Conservation (phyloP, 2,888 invertebrate species). For the Aradus depressus region DNA sequence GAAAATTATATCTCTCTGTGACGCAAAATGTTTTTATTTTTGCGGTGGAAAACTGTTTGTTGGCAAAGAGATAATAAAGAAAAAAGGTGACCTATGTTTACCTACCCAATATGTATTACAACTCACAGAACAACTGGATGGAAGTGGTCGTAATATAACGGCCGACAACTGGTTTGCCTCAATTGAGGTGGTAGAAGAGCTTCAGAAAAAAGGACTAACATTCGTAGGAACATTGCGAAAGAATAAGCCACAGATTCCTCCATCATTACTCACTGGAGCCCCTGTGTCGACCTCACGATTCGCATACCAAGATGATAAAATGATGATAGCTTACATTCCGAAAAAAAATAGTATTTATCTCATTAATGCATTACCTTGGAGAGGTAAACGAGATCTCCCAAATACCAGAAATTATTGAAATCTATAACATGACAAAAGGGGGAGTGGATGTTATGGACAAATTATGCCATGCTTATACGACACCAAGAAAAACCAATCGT, state of each 20-base stretch:
- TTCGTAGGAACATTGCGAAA: constrained; percentile 11
- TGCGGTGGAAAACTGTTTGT: no score
- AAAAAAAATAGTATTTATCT: constrained; percentile 14
- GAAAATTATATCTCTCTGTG: constrained; percentile 8
- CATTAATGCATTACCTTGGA: constrained; percentile 3
- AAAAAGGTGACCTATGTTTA: constrained; percentile 11
- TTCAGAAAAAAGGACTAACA: constrained; percentile 5
- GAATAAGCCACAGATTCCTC: constrained; percentile 12
- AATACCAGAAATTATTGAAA: background rate
- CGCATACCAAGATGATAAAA: constrained; percentile 12
- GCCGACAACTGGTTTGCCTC: constrained; percentile 16
- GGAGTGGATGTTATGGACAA: constrained; percentile 12
- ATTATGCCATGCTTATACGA: constrained; percentile 9
- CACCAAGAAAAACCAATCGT: constrained; percentile 13
- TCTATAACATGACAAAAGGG: constrained; percentile 15
- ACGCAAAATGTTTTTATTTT: no score
- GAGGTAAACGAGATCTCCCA: background rate
- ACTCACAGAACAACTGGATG: constrained; percentile 7
- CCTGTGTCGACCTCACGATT: constrained; percentile 9
- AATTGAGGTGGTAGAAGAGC: constrained; percentile 6
- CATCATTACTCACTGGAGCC: constrained; percentile 1
- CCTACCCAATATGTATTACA: constrained; percentile 17
- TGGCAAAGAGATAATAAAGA: no score
- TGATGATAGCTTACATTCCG: constrained; percentile 4
- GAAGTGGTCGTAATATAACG: constrained; percentile 4